A percentile compares a stretch with the other conserved stretches of the same genome.
Evolutionary conservation across 2,113 vertebrate genomes (phyloP).

Genomic region (Lonchura striata): DNA sequence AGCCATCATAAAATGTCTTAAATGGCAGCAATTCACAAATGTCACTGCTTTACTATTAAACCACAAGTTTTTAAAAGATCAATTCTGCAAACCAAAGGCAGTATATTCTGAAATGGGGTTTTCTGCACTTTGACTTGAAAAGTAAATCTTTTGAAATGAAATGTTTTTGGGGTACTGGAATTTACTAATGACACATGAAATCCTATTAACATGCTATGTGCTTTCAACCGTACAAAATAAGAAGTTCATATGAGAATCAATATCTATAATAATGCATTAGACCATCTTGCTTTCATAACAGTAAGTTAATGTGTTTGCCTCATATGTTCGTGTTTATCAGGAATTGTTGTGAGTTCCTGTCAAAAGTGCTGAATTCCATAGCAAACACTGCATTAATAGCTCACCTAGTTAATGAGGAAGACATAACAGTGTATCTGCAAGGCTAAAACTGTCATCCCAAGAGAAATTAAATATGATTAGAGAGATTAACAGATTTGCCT

Average conservation of each 20-base stretch:
- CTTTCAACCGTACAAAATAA: accelerated
- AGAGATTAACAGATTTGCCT: neutral
- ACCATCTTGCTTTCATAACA: neutral
- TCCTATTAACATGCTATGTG: neutral
- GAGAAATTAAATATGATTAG: neutral
- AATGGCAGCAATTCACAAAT: neutral
- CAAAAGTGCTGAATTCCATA: neutral
- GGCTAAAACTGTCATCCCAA: neutral
- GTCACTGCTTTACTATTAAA: neutral
- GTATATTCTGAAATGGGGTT: accelerated
- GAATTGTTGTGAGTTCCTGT: neutral
- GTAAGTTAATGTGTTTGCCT: neutral
- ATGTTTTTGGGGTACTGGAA: neutral
- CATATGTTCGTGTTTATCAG: neutral
- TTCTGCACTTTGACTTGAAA: neutral
- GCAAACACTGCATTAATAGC: neutral
- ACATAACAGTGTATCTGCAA: neutral
- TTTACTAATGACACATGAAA: neutral
- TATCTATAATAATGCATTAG: neutral
- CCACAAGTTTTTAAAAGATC: neutral
- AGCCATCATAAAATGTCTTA: neutral
- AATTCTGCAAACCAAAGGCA: neutral
- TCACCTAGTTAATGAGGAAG: neutral
- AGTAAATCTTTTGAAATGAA: neutral
- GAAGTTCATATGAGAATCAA: neutral